Base-by-base conservation (phyloP, 2,888 invertebrate species). In the Helleia helle region DNA sequence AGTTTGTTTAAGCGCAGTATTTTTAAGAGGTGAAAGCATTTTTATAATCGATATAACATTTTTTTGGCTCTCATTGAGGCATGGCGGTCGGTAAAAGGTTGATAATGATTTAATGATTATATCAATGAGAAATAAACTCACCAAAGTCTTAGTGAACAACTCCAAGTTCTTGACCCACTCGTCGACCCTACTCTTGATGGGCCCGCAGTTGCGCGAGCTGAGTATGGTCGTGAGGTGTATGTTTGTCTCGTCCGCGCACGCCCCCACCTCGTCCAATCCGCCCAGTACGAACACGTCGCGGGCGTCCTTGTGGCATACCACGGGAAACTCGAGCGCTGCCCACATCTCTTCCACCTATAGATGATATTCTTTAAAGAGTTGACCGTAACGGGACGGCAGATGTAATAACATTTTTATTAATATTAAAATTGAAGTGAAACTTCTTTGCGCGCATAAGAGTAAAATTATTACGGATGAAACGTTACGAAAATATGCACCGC, bases 191-290 rank as follows among this genome's bases (percentile, higher is more conserved):
- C 88, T 66, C 60, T 91, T 93, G 43, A 97, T 95, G 0, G 95
- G 95, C 0, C 92, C 94, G 8, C 95, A 93, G 70, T 93, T 92
- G 36, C 93, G 86, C 0, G 96, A 96, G 56, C 94, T 94, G 0
- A 93, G 89, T 36, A 97, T 95, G 0, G 96, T 96, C 52, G 91
- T 90, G 26, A 96, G 87, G 59, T 92, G 92, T 39, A 96, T 95
- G 65, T 91, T 93, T 56, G 93, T 92, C 63, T 96, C 96, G 60
- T 96, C 96, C 2, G 95, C 69, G 1, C 91, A 86, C 0, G 90
- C 86, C 68, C 94, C 95, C 17, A 96, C 83, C 52, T 96, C 96
- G 55, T 96, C 96, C 1, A 93, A 85, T 0, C 93, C 91, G 1
- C 95, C 96, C 39, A 96, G 74, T 22, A 96, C 90, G 58, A 86